A percentile compares a stretch with the other conserved stretches of the same genome.
Conservation (phyloP, 2,888 invertebrate species). For the Catonia carolina region DNA sequence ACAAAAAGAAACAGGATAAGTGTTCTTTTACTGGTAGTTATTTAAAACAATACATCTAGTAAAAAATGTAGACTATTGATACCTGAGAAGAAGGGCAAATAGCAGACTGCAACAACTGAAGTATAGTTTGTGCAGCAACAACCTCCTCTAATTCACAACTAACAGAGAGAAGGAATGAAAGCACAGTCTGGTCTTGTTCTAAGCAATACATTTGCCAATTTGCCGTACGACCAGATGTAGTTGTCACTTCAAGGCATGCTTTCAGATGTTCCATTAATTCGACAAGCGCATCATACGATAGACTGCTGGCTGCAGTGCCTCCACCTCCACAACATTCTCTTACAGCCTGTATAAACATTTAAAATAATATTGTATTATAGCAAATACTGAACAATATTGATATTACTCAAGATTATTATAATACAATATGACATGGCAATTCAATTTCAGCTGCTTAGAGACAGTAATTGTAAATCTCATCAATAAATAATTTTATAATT, state of each 20-base stretch:
- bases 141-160: conserved; percentile 82
- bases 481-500: no score
- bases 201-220: conserved; percentile 93
- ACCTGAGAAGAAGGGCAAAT: conserved; percentile 54
- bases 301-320: background rate
- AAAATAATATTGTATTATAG: background rate
- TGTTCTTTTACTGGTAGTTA: no score
- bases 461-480: no score
- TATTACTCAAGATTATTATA: background rate
- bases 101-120: conserved; percentile 84
- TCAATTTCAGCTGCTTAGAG: no score
- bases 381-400: background rate
- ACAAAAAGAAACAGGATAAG: no score
- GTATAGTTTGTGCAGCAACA: conserved; percentile 83
- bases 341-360: conserved; percentile 44
- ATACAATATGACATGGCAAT: background rate
- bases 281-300: conserved; percentile 77
- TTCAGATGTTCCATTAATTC: conserved; percentile 92
- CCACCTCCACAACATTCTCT: conserved; percentile 27
- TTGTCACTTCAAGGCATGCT: conserved; percentile 88
- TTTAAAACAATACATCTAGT: no score
- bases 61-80: no score
- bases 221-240: conserved; percentile 63
- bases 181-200: conserved; percentile 63
- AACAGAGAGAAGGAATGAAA: conserved; percentile 67